Base-by-base conservation (phyloP, 2,113 vertebrate genomes). In the Mormyrus lacerda region DNA sequence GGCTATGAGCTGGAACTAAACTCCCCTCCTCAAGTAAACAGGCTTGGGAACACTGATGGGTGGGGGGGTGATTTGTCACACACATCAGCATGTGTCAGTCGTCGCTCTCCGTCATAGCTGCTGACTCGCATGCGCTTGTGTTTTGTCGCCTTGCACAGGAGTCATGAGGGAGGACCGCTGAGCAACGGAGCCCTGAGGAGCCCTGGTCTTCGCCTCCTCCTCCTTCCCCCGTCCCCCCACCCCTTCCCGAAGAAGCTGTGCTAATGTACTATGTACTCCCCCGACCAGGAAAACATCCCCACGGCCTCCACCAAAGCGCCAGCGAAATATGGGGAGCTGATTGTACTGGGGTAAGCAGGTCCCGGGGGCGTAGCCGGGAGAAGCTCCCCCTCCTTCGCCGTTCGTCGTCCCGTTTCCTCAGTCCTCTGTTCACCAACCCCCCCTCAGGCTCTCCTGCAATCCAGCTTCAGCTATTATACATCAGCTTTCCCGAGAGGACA, bases 251-350 rank as follows among this genome's bases (percentile, higher is more conserved):
- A 92, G 95, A 95, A 97, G 91, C 97, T 93, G 96, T 95, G 95
- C 97, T 95, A 96, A 97, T 99, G 98, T 99, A 97, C 97, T 99
- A 97, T 99, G 98, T 99, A 97, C 97, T 99, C 98, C 95, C 98
- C 98, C 93, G 98, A 99, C 96, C 98, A 98, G 97, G 98, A 99
- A 95, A 99, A 98, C 97, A 99, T 96, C 94, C 96, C 95, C 94
- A 95, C 95, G 90, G 88, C 95, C 93, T 98, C 98, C 93, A 97
- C 98, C 95, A 99, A 99, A 97, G 97, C 97, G 96, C 97, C 98
- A 96, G 96, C 99, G 90, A 99, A 99, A 94, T 99, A 99, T 90
- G 98, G 98, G 95, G 98, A 99, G 97, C 96, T 99, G 95, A 99
- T 99, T 94, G 98, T 99, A 92, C 96, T 99, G 92, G 98, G 98